phyloP scores from a whole-genome alignment of 2,113 vertebrate genomes.

The Agapornis roseicollis region DNA sequence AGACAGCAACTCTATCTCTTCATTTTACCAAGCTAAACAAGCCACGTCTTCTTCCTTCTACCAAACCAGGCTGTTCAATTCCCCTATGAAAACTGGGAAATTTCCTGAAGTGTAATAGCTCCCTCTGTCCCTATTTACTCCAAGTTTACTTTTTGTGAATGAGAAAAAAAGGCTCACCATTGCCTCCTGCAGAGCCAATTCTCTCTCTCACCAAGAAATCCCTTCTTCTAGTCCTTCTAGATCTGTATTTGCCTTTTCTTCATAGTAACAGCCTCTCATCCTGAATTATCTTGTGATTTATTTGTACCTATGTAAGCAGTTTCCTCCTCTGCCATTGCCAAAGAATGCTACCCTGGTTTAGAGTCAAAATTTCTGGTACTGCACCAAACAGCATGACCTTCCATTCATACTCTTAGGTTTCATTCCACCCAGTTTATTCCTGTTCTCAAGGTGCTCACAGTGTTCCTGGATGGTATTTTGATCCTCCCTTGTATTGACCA shows the following conservation, averaged over 20 bases:
- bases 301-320: not conserved
- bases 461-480: constrained; percentile 42
- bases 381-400: not conserved
- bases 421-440: not conserved
- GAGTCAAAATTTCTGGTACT: not conserved
- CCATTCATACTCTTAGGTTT: constrained; percentile 19
- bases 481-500: constrained; percentile 35
- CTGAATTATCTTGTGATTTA: not conserved
- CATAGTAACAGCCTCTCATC: not conserved
- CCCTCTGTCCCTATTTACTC: not conserved
- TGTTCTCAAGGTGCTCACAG: not conserved
- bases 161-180: not conserved
- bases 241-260: not conserved
- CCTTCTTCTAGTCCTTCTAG: not conserved
- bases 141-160: not conserved
- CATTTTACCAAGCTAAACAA: not conserved
- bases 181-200: not conserved
- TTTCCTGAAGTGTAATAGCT: not conserved
- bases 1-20: not conserved
- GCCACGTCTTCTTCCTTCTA: not conserved
- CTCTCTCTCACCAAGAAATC: not conserved
- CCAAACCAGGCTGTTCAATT: not conserved
- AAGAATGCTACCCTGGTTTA: not conserved
- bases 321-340: not conserved
- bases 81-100: not conserved